Conservation (phyloP, 1,140 invertebrate species). For the Bombus affinis region DNA sequence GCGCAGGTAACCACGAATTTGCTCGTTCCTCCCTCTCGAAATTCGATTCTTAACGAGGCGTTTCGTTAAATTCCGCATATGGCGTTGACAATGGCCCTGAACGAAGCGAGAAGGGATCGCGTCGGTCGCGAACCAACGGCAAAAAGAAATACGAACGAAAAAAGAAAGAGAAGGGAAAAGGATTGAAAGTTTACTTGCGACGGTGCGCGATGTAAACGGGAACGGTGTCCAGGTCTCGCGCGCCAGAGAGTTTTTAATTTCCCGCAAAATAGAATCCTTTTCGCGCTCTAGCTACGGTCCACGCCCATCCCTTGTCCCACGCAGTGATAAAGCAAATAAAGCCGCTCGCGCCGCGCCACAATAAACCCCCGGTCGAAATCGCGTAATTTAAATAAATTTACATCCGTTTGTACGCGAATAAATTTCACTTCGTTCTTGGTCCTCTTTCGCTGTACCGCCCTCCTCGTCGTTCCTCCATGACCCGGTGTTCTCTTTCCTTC, state of each 20-base stretch:
- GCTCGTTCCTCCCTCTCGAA: neutral
- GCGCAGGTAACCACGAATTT: neutral
- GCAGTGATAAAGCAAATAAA: slow-evolving; percentile 82
- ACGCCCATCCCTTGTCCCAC: slow-evolving; percentile 80
- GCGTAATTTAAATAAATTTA: slow-evolving; percentile 83
- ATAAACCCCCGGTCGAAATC: slow-evolving; percentile 81
- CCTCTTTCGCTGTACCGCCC: slow-evolving; percentile 44
- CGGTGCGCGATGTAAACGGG: slow-evolving; percentile 56
- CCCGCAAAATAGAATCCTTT: slow-evolving; percentile 78
- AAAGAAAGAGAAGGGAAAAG: too few relatives aligned
- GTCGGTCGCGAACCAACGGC: neutral
- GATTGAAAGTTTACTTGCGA: neutral
- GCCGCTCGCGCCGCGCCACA: slow-evolving; percentile 76
- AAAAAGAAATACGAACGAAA: neutral
- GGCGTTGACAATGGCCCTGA: neutral
- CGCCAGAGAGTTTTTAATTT: slow-evolving; percentile 77
- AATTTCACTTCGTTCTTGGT: slow-evolving; percentile 79
- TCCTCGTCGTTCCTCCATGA: neutral
- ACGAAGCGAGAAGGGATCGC: neutral
- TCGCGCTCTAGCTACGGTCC: slow-evolving; percentile 68
- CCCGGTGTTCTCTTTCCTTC: slow-evolving; percentile 52
- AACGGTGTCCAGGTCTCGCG: slow-evolving; percentile 26
- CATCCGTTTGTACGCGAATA: slow-evolving; percentile 82
- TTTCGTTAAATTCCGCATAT: slow-evolving; percentile 8
- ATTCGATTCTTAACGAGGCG: neutral